Percentiles rank a stretch among this genome's conserved stretches.
Conservation (phyloP, 1,140 invertebrate species). For the Drosophila kikkawai region DNA sequence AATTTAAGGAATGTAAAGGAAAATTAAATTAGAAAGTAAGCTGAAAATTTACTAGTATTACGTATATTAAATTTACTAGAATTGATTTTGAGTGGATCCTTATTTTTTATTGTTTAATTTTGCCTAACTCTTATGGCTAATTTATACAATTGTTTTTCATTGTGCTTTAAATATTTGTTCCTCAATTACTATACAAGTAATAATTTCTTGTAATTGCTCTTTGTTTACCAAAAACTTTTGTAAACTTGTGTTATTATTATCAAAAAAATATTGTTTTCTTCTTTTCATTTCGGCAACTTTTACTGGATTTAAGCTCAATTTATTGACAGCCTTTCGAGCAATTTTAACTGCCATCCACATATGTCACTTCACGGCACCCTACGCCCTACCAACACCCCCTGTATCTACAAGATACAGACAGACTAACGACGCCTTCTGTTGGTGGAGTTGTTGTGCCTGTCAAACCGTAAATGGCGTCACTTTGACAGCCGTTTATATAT, state of each 20-base stretch:
- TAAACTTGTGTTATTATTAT: neutral
- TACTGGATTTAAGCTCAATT: slow-evolving; percentile 43
- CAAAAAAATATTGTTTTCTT: slow-evolving; percentile 16
- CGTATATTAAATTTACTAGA: neutral
- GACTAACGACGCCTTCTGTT: slow-evolving; percentile 30
- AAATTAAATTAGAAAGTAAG: neutral
- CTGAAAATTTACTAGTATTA: neutral
- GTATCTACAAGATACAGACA: slow-evolving; percentile 19
- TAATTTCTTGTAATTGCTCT: slow-evolving; percentile 1
- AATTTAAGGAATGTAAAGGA: neutral
- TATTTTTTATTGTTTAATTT: neutral
- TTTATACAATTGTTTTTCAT: neutral
- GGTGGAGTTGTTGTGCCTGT: slow-evolving; percentile 41
- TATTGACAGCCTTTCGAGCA: slow-evolving; percentile 36
- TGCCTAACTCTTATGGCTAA: neutral
- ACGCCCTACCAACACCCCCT: neutral
- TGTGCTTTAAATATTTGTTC: neutral
- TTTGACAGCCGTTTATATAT: slow-evolving; percentile 45
- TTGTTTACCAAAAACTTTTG: slow-evolving; percentile 29
- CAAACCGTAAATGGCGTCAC: slow-evolving; percentile 62
- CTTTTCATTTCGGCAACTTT: slow-evolving; percentile 9
- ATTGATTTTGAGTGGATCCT: neutral
- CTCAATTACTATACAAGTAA: neutral
- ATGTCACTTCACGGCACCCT: slow-evolving; percentile 26
- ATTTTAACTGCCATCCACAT: slow-evolving; percentile 53